These are phyloP conservation scores for Myiopsitta monachus DNA, from an alignment of 2,113 vertebrate genomes.

Conservation along the genomic window DNA sequence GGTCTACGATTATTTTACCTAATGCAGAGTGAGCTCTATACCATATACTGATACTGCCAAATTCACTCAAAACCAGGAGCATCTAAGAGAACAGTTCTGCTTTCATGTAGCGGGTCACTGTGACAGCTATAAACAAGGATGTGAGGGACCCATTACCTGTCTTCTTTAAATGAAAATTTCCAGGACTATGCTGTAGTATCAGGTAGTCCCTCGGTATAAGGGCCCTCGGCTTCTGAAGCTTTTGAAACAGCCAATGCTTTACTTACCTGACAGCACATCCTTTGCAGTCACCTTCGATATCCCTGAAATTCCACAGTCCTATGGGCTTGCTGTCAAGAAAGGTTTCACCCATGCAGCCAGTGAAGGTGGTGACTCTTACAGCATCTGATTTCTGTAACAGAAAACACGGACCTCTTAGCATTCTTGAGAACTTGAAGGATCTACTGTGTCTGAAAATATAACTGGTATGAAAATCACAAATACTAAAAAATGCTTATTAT, in stretches of 20 bases:
- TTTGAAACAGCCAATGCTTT: background rate
- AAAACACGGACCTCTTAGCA: background rate
- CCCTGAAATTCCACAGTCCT: conserved; percentile 96
- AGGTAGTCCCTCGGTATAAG: background rate
- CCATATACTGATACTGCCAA: background rate
- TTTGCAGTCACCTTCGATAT: conserved; percentile 92
- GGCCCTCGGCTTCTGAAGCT: background rate
- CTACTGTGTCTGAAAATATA: background rate
- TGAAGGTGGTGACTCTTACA: conserved; percentile 88
- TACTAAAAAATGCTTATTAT: background rate
- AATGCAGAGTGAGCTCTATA: background rate
- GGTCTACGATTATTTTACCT: background rate
- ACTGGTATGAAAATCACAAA: background rate
- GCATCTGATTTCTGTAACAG: conserved; percentile 89
- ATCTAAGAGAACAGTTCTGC: background rate
- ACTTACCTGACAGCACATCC: conserved; percentile 91
- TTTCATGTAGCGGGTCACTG: background rate
- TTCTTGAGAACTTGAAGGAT: background rate
- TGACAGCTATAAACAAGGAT: background rate
- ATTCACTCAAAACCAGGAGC: background rate
- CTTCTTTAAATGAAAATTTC: background rate
- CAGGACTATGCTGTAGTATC: background rate
- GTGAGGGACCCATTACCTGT: background rate
- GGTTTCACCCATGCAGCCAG: conserved; percentile 95
- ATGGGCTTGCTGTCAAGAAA: conserved; percentile 93